phyloP scores from a whole-genome alignment of 2,888 invertebrate species.

The Drosophila tripunctata region DNA sequence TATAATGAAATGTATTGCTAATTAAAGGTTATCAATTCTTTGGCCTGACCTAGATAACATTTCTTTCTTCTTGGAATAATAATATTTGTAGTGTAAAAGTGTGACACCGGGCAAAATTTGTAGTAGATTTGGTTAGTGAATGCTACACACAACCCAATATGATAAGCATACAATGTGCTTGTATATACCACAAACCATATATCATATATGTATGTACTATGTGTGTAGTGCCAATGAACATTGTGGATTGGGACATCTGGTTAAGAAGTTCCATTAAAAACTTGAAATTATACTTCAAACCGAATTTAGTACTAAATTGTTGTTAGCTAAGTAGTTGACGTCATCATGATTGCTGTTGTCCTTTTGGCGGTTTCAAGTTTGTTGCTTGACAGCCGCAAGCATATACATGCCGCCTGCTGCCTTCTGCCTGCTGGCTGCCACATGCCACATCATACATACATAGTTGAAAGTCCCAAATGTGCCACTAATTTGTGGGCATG shows the following conservation, averaged over 20 bases:
- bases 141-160: too few species aligned
- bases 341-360: constrained; percentile 32
- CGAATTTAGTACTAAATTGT: constrained; percentile 35
- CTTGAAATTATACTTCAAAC: constrained; percentile 25
- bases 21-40: too few species aligned
- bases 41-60: too few species aligned
- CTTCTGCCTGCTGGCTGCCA: background rate
- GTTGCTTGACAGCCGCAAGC: constrained; percentile 54
- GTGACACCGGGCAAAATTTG: too few species aligned
- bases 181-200: background rate
- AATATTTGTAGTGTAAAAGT: too few species aligned
- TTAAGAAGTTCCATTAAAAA: constrained; percentile 31
- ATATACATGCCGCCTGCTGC: background rate
- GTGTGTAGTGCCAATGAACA: background rate
- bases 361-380: constrained; percentile 52
- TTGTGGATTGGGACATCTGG: constrained; percentile 1
- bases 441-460: constrained; percentile 20
- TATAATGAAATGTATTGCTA: too few species aligned
- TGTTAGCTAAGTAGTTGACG: constrained; percentile 45
- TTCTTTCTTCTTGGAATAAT: too few species aligned
- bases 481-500: constrained; percentile 72
- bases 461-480: constrained; percentile 58
- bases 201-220: background rate
- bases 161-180: too few species aligned
- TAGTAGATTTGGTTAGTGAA: too few species aligned